Evolutionary conservation across 2,888 invertebrate genomes (phyloP), one percentile per base, ranked within the genome.

Genomic region (Agrochola macilenta): DNA sequence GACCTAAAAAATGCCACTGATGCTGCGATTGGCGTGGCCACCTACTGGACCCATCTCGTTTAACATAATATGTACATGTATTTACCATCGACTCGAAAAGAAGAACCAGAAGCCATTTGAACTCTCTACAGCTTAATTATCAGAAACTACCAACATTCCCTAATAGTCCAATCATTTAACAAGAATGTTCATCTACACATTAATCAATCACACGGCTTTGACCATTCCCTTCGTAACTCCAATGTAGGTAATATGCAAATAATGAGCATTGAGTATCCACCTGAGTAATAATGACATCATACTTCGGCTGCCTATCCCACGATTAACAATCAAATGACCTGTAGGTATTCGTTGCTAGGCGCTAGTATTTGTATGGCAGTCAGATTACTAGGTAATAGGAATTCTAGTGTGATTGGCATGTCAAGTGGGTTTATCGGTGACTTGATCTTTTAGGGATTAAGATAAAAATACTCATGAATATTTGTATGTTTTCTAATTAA

Each of bases 251-350:
- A 35, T 64, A 81, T 82, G 77, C 60, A 69, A 77, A 81, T 81
- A 14, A 69, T 49, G 63, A 26, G 2, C 65, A 82, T 77, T 81
- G n/a, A 52, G 61, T 66, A 61, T 12, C n/a, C 49, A 78, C 46
- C 52, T 46, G 49, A 66, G 35, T 52, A 78, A 78, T 58, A 65
- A 69, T 74, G 79, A 82, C 74, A 72, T 83, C 83, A 83, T 57
- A 69, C 79, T 69, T 52, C 14, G 49, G 1, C 9, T 35, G 57
- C 54, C 79, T 57, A 79, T 79, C 83, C 79, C 79, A 83, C 69
- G 83, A 79, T 83, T 66, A 65, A 61, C 71, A 79, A 79, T 72
- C 74, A 79, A 78, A 83, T 74, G 70, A 23, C 61, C 78, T 49
- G 43, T 11, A 68, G n/a, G 60, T 52, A 66, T 75, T 73, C 54